Base-by-base conservation (phyloP, 2,113 vertebrate species). In the Onychostoma macrolepis region DNA sequence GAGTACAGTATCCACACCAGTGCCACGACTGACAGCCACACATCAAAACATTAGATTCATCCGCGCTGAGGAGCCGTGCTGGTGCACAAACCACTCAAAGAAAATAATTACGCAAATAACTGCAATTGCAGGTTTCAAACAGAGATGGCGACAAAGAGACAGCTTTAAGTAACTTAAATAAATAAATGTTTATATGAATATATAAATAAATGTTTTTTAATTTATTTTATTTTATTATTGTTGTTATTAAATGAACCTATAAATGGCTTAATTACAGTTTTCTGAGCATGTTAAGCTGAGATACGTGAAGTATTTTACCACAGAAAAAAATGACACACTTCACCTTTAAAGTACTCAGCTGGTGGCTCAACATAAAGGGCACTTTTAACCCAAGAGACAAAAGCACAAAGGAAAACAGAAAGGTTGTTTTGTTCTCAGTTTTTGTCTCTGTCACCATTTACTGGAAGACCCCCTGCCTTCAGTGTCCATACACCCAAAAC, bases 381-480 rank as follows among this genome's bases (percentile, higher is more conserved):
- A 74, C 24, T 75, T 56, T 85, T 80, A 84, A n/a, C 33, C 26
- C 26, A 38, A 85, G 82, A 85, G 75, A 69, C 17, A 77, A 58
- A 83, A 58, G 48, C n/a, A 83, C 71, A 36, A 28, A 58, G 41
- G 21, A 56, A 19, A 30, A 53, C 43, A 21, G 43, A 15, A 65
- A 67, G 26, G 61, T 77, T 83, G 43, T 77, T 78, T 87, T 84
- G 58, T 86, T 80, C 28, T 48, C 13, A 1, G 6, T 84, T 84
- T 84, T 83, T 50, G 41, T 83, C 81, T 63, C 17, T 2, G 7
- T 77, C 61, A 38, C 41, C 74, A 74, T 71, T 85, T 80, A 79
- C 79, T 85, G 83, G 58, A 80, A 74, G 74, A 82, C 58, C 33
- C 56, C 36, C 69, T 88, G 50, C 72, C 78, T 72, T 80, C 71